These are phyloP conservation scores for Pseudococcus longispinus DNA, from an alignment of 2,888 invertebrate species.

Conservation along the genomic window DNA sequence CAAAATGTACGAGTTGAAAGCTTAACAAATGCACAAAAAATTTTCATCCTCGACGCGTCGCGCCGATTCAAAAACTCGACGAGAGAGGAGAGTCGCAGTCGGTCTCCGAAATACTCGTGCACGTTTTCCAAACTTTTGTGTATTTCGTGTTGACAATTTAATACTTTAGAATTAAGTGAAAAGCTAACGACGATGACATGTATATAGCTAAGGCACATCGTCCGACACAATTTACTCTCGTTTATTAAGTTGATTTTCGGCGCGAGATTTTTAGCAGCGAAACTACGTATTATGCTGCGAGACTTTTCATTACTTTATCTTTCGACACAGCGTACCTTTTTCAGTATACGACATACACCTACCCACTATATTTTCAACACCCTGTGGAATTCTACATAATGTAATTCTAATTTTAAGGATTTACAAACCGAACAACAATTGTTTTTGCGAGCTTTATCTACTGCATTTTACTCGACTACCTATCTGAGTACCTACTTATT, in stretches of 20 bases:
- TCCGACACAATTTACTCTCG: not conserved
- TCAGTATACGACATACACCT: not conserved
- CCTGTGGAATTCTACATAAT: not conserved
- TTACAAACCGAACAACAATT: not conserved
- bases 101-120: not conserved
- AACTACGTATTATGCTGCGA: not conserved
- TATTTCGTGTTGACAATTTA: not conserved
- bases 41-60: not conserved
- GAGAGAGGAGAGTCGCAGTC: not conserved
- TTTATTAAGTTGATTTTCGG: not conserved
- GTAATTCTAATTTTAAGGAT: not conserved
- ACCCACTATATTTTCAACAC: not conserved
- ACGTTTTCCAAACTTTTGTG: not conserved
- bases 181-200: not conserved
- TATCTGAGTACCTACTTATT: too few relatives aligned
- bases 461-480: too few relatives aligned
- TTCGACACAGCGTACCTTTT: not conserved
- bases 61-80: not conserved
- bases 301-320: not conserved
- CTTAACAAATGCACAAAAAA: not conserved
- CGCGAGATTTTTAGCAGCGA: not conserved
- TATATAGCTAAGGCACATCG: not conserved
- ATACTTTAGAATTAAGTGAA: not conserved
- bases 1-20: not conserved
- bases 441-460: too few relatives aligned